These are phyloP conservation scores for Drosophila repleta DNA, from an alignment of 1,140 invertebrate genomes.

Conservation along the genomic window DNA sequence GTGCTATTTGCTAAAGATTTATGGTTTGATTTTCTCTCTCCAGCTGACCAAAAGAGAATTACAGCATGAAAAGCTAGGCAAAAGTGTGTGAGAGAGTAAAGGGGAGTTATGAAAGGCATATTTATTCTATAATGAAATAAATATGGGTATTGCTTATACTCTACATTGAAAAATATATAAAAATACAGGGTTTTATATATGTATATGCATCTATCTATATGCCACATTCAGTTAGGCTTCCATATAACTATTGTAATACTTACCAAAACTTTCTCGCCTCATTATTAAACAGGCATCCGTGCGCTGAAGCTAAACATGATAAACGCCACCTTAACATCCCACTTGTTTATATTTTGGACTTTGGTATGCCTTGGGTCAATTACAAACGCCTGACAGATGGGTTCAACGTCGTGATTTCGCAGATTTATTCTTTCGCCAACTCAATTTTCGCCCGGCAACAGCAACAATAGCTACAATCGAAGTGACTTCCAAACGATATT, in stretches of 20 bases:
- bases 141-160: no score
- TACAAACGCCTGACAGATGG: conserved; percentile 72
- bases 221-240: no score
- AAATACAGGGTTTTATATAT: no score
- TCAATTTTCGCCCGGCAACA: conserved; percentile 46
- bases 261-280: conserved; percentile 19
- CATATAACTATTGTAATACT: no score
- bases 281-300: conserved; percentile 22
- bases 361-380: conserved; percentile 61
- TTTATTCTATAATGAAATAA: neutral
- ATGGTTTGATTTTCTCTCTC: conserved; percentile 63
- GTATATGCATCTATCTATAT: no score
- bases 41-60: conserved; percentile 17
- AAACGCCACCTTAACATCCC: conserved; percentile 59
- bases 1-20: conserved; percentile 76
- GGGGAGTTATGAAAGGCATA: neutral
- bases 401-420: conserved; percentile 75
- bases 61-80: conserved; percentile 11
- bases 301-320: conserved; percentile 16
- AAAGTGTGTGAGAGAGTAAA: neutral
- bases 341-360: conserved; percentile 36
- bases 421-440: conserved; percentile 66
- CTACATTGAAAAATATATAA: no score
- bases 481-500: conserved; percentile 61
- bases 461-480: conserved; percentile 6